These are phyloP conservation scores for Drosophila atripex DNA, from an alignment of 2,888 invertebrate genomes.

Conservation along the genomic window DNA sequence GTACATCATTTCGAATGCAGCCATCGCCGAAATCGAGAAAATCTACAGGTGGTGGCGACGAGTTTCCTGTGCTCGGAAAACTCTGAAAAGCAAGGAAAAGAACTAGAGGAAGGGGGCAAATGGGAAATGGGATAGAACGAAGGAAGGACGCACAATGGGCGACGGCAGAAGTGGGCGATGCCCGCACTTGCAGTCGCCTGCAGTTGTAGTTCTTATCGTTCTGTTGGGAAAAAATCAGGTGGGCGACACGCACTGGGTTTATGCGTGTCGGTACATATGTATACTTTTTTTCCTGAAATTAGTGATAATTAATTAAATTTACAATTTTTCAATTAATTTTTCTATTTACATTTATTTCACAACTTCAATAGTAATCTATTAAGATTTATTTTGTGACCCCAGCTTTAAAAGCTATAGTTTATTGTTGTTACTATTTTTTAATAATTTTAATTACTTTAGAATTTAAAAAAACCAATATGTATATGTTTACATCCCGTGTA, in stretches of 20 bases:
- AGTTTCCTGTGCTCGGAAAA: constrained; percentile 58
- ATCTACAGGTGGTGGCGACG: constrained; percentile 73
- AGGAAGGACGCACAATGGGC: constrained; percentile 2
- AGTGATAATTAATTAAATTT: too few relatives aligned
- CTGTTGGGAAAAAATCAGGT: constrained; percentile 26
- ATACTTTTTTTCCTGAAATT: not conserved
- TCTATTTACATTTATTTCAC: too few relatives aligned
- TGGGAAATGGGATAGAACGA: constrained; percentile 6
- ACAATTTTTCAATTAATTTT: too few relatives aligned
- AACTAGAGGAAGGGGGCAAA: not conserved
- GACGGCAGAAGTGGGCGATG: constrained; percentile 44
- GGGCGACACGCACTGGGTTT: constrained; percentile 11
- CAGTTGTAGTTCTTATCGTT: constrained; percentile 11
- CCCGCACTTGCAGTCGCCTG: constrained; percentile 36
- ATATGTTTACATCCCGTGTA: too few relatives aligned
- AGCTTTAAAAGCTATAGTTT: too few relatives aligned
- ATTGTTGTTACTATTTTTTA: too few relatives aligned
- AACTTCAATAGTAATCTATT: too few relatives aligned
- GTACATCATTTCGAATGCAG: constrained; percentile 74
- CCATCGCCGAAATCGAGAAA: constrained; percentile 58
- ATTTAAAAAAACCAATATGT: too few relatives aligned
- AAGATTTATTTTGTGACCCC: too few relatives aligned
- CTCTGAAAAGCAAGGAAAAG: not conserved
- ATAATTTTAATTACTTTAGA: too few relatives aligned
- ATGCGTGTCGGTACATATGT: constrained; percentile 6